These are phyloP conservation scores for Resseliella maxima DNA, from an alignment of 2,888 invertebrate species.

Conservation along the genomic window DNA sequence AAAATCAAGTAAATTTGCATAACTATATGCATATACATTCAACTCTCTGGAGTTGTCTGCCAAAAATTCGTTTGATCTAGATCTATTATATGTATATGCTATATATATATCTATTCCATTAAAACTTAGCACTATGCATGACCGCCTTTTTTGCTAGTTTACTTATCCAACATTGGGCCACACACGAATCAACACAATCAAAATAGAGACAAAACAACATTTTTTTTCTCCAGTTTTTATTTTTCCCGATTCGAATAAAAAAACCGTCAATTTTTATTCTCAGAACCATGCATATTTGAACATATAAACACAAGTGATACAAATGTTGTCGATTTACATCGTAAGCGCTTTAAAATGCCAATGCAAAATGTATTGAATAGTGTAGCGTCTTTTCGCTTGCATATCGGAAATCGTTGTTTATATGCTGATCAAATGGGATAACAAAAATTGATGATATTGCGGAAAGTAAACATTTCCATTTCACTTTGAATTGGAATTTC, in stretches of 20 bases:
- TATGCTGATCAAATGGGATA: slow-evolving; percentile 6
- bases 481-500: slow-evolving; percentile 8
- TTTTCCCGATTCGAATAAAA: too few relatives aligned
- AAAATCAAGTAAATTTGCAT: background rate
- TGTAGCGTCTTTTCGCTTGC: background rate
- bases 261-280: background rate
- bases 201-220: too few relatives aligned
- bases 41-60: background rate
- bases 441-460: slow-evolving; percentile 20
- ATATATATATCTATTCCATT: background rate
- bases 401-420: background rate
- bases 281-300: background rate
- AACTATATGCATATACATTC: background rate
- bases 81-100: too few relatives aligned
- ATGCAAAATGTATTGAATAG: background rate
- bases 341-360: background rate
- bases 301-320: background rate
- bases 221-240: background rate
- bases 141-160: background rate
- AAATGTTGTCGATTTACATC: background rate
- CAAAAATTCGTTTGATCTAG: background rate
- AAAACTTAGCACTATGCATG: too few relatives aligned
- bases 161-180: too few relatives aligned
- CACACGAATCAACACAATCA: too few relatives aligned
- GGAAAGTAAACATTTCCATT: background rate